Conservation (phyloP, 2,113 vertebrate genomes). For the Tragelaphus scriptus region DNA sequence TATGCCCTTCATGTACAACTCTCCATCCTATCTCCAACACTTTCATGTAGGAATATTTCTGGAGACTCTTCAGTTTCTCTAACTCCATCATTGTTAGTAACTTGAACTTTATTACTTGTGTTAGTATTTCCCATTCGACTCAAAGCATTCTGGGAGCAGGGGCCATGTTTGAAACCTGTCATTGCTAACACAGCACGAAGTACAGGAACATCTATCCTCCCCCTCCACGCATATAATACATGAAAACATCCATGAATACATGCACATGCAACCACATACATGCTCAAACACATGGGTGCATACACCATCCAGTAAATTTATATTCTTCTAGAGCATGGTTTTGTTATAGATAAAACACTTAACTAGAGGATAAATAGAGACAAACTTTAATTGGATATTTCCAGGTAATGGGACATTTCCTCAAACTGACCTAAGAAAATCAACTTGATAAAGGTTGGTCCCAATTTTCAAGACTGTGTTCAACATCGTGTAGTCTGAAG, state of each 20-base stretch:
- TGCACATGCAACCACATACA: background rate
- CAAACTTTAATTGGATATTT: background rate
- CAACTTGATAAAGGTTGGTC: background rate
- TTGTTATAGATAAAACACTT: background rate
- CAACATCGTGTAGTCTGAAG: background rate
- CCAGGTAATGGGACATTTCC: background rate
- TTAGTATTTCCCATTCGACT: background rate
- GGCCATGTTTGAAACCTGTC: background rate
- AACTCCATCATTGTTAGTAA: background rate
- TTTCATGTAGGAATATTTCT: background rate
- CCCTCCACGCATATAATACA: fast-evolving
- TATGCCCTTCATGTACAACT: background rate
- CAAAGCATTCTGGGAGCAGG: background rate
- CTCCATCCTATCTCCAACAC: background rate
- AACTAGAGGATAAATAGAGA: background rate
- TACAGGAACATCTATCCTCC: background rate
- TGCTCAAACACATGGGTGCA: background rate
- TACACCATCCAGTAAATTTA: background rate
- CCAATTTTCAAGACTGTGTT: background rate
- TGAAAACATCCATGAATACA: background rate
- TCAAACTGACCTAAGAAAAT: background rate
- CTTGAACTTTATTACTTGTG: background rate
- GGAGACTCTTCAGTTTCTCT: background rate
- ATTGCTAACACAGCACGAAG: background rate
- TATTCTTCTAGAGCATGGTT: background rate